phyloP scores from a whole-genome alignment of 2,888 invertebrate species.

The Agonopterix subpropinquella region DNA sequence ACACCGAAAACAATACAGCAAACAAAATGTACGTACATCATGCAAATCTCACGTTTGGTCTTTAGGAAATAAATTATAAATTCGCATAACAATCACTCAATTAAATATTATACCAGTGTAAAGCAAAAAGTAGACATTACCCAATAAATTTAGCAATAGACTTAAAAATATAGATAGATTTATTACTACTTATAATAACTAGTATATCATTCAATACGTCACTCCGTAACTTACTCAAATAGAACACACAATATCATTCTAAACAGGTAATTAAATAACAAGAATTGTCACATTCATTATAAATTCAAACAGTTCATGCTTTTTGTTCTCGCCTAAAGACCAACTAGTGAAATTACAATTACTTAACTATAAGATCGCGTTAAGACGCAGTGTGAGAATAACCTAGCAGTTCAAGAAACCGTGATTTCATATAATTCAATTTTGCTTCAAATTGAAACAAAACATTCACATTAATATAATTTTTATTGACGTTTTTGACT shows the following conservation, averaged over 20 bases:
- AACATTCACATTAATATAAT: constrained; percentile 28
- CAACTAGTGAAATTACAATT: constrained; percentile 52
- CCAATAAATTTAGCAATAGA: constrained; percentile 73
- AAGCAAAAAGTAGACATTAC: constrained; percentile 51
- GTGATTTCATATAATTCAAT: constrained; percentile 70
- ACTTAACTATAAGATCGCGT: constrained; percentile 16
- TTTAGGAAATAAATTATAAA: constrained; percentile 64
- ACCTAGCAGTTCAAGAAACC: constrained; percentile 1
- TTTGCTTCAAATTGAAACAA: constrained; percentile 62
- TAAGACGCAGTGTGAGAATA: constrained; percentile 63
- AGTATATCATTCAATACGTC: constrained; percentile 34
- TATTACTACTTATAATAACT: constrained; percentile 35
- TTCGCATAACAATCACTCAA: constrained; percentile 35
- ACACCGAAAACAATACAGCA: constrained; percentile 44
- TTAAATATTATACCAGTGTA: constrained; percentile 8
- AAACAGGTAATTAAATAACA: not conserved
- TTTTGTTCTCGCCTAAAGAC: constrained; percentile 54
- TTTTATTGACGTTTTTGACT: constrained; percentile 49
- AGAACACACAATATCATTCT: constrained; percentile 8
- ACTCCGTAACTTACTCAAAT: constrained; percentile 32
- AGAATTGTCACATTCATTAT: not conserved
- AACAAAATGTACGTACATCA: constrained; percentile 52
- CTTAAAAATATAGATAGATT: constrained; percentile 50
- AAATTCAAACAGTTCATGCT: constrained; percentile 2
- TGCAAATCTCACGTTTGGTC: constrained; percentile 74